A percentile compares a stretch with the other conserved stretches of the same genome.
Conservation (phyloP, 2,888 invertebrate genomes). For the Callyntrura guangdongensis region DNA sequence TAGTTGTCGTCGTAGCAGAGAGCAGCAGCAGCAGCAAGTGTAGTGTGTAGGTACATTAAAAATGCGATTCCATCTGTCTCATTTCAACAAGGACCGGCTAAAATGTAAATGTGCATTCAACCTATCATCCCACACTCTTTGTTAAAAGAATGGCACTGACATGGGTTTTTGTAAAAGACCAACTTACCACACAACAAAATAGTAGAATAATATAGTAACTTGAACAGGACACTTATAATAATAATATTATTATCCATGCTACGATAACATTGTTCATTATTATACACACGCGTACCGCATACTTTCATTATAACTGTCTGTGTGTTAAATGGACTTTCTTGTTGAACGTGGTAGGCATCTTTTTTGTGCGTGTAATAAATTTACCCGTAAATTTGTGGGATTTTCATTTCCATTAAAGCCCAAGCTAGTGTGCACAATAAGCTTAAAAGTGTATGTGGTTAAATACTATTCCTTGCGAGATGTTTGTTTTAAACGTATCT, state of each 20-base stretch:
- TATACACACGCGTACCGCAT: conserved; percentile 8
- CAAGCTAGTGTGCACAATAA: neutral
- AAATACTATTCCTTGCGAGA: neutral
- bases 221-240: neutral
- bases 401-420: conserved; percentile 6
- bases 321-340: conserved; percentile 26
- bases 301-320: conserved; percentile 42
- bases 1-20: too few species aligned
- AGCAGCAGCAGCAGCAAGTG: neutral
- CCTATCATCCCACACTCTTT: conserved; percentile 35
- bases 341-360: neutral
- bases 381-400: conserved; percentile 29
- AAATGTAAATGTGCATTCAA: conserved; percentile 39
- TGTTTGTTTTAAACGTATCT: neutral
- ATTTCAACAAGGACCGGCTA: conserved; percentile 41
- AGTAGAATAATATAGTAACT: neutral
- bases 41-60: neutral
- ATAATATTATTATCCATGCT: conserved; percentile 25
- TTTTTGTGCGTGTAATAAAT: conserved; percentile 45
- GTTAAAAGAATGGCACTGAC: conserved; percentile 17
- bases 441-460: neutral
- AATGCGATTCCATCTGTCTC: conserved; percentile 47
- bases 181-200: conserved; percentile 27
- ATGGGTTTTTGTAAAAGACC: neutral
- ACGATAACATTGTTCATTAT: neutral